phyloP scores from a whole-genome alignment of 2,888 invertebrate species.

The Ochlodes sylvanus region DNA sequence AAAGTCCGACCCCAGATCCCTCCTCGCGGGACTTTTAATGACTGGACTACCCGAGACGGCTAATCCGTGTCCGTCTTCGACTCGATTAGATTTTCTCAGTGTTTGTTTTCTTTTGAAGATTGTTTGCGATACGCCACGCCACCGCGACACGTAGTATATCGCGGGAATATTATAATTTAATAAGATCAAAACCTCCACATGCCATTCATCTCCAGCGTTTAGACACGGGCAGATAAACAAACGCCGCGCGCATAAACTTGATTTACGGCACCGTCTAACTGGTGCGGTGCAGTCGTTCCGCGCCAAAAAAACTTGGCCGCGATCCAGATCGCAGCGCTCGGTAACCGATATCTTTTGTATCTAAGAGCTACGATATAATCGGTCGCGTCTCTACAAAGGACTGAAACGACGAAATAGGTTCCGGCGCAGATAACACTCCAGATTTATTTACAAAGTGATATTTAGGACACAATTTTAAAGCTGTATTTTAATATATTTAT shows the following conservation, averaged over 20 bases:
- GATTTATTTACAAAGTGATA: neutral
- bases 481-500: too few relatives aligned
- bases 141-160: neutral
- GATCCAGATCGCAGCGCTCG: constrained; percentile 14
- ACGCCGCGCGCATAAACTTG: constrained; percentile 5
- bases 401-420: neutral
- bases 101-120: too few relatives aligned
- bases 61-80: too few relatives aligned
- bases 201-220: neutral
- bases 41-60: too few relatives aligned
- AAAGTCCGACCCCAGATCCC: too few relatives aligned
- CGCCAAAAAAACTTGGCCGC: constrained; percentile 32
- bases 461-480: too few relatives aligned
- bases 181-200: constrained; percentile 4
- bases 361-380: constrained; percentile 29
- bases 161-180: neutral
- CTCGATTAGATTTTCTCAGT: too few relatives aligned
- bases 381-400: constrained; percentile 13
- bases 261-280: constrained; percentile 15
- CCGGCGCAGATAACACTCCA: neutral
- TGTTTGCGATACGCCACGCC: too few relatives aligned
- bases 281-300: constrained; percentile 13
- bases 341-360: constrained; percentile 32
- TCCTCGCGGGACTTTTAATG: too few relatives aligned
- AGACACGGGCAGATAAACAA: constrained; percentile 17